Base-by-base conservation (phyloP, 2,888 invertebrate species). In the Limenitis camilla region DNA sequence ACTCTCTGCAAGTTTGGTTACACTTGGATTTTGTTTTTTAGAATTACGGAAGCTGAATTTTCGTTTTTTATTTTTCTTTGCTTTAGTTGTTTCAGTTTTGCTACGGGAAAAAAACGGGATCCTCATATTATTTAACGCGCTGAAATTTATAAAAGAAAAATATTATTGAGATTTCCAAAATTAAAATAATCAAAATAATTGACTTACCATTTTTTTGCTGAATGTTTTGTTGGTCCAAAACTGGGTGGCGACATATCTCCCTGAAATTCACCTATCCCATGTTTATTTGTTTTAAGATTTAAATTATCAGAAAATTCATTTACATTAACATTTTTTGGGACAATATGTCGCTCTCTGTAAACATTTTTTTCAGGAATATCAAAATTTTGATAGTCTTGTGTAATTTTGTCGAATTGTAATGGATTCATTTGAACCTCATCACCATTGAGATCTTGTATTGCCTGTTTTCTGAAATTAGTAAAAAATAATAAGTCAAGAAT, bases 101-200 rank as follows among this genome's bases (percentile, higher is more conserved):
- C 72, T 71, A 79, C 59, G 78, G 73, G 72, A 81, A 79, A 82
- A 82, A 81, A 81, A 81, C 71, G 83, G 82, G 56, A 82, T 59
- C 61, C 65, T 78, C 59, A 77, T 65, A n/a, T 63, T 56, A 60
- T 65, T 71, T 30, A 74, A 67, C 1, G 69, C 56, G 52, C 81
- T 82, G 47, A 32, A 44, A 54, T 27, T 35, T 28, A 10, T n/a
- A 9, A 29, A 30, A 35, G 11, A 0, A 5, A 11, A 35, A 10
- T 11, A 19, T 2, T 19, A 19, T 19, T 19, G 19, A 19, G 9
- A 19, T 19, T 7, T 31, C 10, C n/a, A 27, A 9, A 27, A 46
- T 4, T 9, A 38, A 38, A 30, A 11, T 29, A 10, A 10, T n/a
- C 9, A 7, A 29, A 33, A 3, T 19, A 5, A 5, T 27, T 7